Percentiles rank a stretch among this genome's conserved stretches.
phyloP scores from a whole-genome alignment of 1,140 invertebrate species.

The Dinoponera quadriceps region DNA sequence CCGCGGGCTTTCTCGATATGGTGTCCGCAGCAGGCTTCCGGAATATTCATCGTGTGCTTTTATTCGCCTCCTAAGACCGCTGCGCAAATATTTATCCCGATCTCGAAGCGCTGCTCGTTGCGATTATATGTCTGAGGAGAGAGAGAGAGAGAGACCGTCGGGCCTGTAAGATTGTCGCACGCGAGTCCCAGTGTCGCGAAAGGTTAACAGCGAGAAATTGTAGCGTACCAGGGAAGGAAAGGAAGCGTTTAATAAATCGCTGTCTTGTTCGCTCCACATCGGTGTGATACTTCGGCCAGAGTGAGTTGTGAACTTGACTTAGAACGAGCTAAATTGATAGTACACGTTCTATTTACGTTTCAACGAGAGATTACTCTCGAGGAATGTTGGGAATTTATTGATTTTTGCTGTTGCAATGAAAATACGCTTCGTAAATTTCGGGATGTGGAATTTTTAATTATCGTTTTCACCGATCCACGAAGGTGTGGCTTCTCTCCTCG shows the following conservation, averaged over 20 bases:
- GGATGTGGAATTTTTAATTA: not conserved
- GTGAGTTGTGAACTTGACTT: no score
- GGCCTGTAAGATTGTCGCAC: not conserved
- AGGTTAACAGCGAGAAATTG: not conserved
- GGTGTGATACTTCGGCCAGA: not conserved
- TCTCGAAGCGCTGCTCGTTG: not conserved
- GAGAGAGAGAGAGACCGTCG: not conserved
- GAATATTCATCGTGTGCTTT: slow-evolving; percentile 24
- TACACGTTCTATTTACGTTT: no score
- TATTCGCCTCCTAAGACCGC: slow-evolving; percentile 14
- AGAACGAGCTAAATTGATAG: no score
- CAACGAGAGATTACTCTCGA: no score
- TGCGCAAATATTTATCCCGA: slow-evolving; percentile 33
- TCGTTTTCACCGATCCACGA: not conserved
- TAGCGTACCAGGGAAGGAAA: no score
- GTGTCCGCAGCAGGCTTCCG: slow-evolving; percentile 27
- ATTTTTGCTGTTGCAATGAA: no score
- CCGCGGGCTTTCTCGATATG: slow-evolving; percentile 11
- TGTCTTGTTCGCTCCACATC: not conserved
- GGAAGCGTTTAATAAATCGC: not conserved
- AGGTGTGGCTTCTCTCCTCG: not conserved
- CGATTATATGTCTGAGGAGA: not conserved
- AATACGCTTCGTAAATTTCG: not conserved
- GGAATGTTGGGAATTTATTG: no score
- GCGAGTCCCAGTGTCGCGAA: not conserved